Conservation (phyloP, 2,888 invertebrate species). For the Eilema sororculum region DNA sequence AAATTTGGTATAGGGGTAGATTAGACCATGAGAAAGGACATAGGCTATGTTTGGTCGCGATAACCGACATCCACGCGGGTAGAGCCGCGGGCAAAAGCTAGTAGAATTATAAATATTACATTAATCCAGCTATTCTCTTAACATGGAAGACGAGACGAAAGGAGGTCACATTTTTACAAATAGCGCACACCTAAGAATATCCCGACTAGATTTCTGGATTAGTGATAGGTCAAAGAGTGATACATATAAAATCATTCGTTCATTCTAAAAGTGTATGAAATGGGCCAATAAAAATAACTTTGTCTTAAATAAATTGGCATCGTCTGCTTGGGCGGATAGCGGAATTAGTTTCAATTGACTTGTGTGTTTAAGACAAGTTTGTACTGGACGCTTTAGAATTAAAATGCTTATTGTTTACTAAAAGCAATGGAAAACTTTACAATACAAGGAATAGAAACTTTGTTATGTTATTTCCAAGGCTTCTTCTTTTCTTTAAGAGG, state of each 20-base stretch:
- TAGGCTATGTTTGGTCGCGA: too few relatives aligned
- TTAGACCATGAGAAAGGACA: too few relatives aligned
- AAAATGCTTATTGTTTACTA: constrained; percentile 24
- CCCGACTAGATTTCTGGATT: constrained; percentile 27
- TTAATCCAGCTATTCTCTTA: neutral
- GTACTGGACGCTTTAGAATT: constrained; percentile 31
- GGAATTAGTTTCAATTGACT: constrained; percentile 59
- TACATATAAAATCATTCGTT: constrained; percentile 50
- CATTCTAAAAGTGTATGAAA: constrained; percentile 62
- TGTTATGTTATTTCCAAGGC: neutral
- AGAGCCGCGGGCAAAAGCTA: too few relatives aligned
- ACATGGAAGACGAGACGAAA: constrained; percentile 3
- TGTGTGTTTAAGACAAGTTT: constrained; percentile 37
- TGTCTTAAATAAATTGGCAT: constrained; percentile 62
- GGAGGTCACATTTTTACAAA: constrained; percentile 25
- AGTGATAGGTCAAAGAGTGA: constrained; percentile 42
- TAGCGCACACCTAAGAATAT: constrained; percentile 32
- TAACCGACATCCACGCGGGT: too few relatives aligned
- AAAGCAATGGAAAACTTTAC: neutral
- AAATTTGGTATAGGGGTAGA: too few relatives aligned
- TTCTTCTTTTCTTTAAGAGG: neutral
- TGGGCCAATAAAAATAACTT: constrained; percentile 66
- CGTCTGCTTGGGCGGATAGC: constrained; percentile 53
- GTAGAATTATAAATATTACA: neutral
- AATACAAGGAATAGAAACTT: neutral